Base-by-base conservation (phyloP, 2,797 vertebrate species). In the Xiphophorus birchmanni region DNA sequence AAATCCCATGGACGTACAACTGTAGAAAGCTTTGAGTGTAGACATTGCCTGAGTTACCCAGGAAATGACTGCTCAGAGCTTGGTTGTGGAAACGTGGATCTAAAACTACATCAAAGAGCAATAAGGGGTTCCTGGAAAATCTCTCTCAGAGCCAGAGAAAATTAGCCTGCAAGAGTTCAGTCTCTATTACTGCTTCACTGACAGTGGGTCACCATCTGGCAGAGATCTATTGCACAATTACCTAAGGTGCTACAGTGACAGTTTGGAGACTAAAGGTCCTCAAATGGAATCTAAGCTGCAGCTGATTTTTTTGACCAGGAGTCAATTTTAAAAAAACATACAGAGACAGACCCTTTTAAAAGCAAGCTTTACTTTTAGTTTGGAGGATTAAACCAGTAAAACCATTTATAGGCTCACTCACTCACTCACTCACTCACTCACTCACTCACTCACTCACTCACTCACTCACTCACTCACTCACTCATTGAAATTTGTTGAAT, bases 221-320 rank as follows among this genome's bases (percentile, higher is more conserved):
- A 94, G 88, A 93, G 91, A 94, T 92, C 89, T 89, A 91, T 88
- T 90, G 90, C 89, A 90, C 91, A 91, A 91, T 94, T 93, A 94
- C 91, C 89, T 82, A 85, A 85, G 84, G 91, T 75, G 73, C 80
- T 77, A 74, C 80, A 85, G 82, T 83, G 84, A 85, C 84, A 80
- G 82, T 80, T 88, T 91, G 80, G 82, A 87, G 88, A 90, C 90
- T 83, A 88, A 89, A 89, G 79, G 84, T 78, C 78, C 78, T 86
- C 58, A 82, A 83, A 88, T 89, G 77, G 72, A 90, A 85, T 85
- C 78, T 87, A 81, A 86, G 71, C 72, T 79, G 79, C 82, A 73
- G 80, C 77, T 84, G 82, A 82, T 80, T 63, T 78, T 80, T 87
- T 76, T 82, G 82, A 90, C 52, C 72, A 88, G 67, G 69, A 81